Base-by-base conservation (phyloP, 2,888 invertebrate genomes). In the Agriopis aurantiaria region DNA sequence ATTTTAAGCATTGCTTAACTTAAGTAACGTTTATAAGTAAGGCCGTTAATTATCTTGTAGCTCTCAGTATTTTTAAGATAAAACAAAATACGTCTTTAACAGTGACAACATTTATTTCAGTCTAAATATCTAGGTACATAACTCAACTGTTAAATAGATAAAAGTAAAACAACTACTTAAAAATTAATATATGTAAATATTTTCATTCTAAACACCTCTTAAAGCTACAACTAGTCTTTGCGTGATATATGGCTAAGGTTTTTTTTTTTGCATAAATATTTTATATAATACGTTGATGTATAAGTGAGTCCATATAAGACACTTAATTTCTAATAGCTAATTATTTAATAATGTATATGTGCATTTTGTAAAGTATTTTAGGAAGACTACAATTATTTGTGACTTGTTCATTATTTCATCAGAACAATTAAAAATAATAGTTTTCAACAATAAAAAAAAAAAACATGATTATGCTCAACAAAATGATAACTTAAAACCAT, bases 31-130 rank as follows among this genome's bases (percentile, higher is more conserved):
- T 23, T 23, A 23, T 23, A 23, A 23, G 17, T 23, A 23, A 23
- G 17, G 17, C 17, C 2, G 17, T 23, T 23, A 23, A 23, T 23
- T 23, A 23, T 23, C 17, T n/a, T n/a, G n/a, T n/a, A 33, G 33
- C 33, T 5, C 33, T 33, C 5, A 12, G 0, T 41, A 48, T 23
- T 33, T 17, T 11, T 46, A 7, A n/a, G 0, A 23, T 23, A 40
- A 51, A 65, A 58, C 7, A 52, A 60, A 55, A 40, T 1, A 53
- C 1, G 6, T 48, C 0, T 10, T 49, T 41, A 66, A 55, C 66
- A 60, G 60, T 59, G 46, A 11, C 49, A 61, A 57, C n/a, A 5
- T 67, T 56, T 67, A 67, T 67, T 61, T 67, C 46, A 49, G 14
- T 56, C 59, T 53, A 66, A 45, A 53, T 53, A 66, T n/a, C 65